Conservation (phyloP, 2,888 invertebrate species). For the Microctonus aethiopoides region DNA sequence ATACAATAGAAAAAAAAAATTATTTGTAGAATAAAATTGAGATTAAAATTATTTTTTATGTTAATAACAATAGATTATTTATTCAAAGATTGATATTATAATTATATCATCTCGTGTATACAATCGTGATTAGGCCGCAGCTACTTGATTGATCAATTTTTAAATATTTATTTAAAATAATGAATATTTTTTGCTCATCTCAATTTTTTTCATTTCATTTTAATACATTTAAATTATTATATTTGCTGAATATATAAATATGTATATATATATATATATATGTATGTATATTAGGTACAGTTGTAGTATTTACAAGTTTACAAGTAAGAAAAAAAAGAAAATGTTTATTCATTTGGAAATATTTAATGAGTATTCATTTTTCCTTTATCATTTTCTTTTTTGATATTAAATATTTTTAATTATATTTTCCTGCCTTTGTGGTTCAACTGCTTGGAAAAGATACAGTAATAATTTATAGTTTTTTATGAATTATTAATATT, state of each 20-base stretch:
- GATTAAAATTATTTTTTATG: conserved; percentile 1
- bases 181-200: no score
- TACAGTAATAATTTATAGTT: no score
- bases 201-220: neutral
- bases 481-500: no score
- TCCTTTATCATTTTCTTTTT: no score
- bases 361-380: conserved; percentile 10
- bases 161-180: conserved; percentile 26
- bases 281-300: conserved; percentile 1
- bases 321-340: neutral
- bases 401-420: no score
- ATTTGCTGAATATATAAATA: no score
- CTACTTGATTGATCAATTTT: conserved; percentile 50
- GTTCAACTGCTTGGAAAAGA: no score
- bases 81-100: neutral
- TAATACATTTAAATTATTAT: conserved; percentile 22
- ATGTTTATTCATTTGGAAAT: neutral
- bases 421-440: no score
- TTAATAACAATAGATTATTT: conserved; percentile 6
- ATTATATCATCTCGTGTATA: conserved; percentile 24
- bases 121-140: conserved; percentile 56
- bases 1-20: neutral
- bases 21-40: neutral
- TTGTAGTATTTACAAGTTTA: conserved; percentile 13
- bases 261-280: no score